A percentile compares a stretch with the other conserved stretches of the same genome.
Evolutionary conservation across 2,888 invertebrate species (phyloP).

Genomic region (Gryllus longicercus): DNA sequence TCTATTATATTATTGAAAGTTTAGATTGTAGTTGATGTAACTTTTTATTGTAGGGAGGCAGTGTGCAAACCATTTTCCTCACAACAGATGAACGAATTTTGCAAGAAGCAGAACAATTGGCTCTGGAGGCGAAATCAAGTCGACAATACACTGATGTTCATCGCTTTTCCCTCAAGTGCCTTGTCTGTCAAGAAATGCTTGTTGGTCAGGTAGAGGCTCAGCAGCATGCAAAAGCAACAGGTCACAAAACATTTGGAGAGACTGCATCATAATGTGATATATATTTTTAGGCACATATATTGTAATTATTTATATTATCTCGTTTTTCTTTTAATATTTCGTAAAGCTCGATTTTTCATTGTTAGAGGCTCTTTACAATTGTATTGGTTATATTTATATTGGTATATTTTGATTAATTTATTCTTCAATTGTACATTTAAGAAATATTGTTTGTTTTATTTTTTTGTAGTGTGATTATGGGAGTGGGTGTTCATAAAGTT

Average conservation of each 20-base stretch:
- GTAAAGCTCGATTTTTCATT: neutral
- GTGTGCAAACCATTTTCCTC: conserved; percentile 76
- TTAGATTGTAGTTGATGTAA: conserved; percentile 55
- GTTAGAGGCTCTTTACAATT: neutral
- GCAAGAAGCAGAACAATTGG: conserved; percentile 77
- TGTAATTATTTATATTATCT: neutral
- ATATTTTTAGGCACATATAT: neutral
- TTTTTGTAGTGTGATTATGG: too few species aligned
- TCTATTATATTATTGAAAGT: too few species aligned
- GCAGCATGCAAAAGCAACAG: conserved; percentile 78
- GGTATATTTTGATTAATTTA: neutral
- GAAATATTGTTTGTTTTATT: too few species aligned
- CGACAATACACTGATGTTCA: conserved; percentile 87
- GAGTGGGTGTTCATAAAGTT: too few species aligned
- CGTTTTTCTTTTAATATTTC: too few species aligned
- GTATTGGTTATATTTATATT: neutral
- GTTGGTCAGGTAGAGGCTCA: conserved; percentile 80
- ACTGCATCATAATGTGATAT: conserved; percentile 24
- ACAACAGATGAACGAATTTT: conserved; percentile 68
- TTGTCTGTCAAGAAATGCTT: conserved; percentile 71
- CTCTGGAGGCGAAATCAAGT: conserved; percentile 81
- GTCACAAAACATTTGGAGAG: conserved; percentile 77
- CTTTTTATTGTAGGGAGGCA: conserved; percentile 60
- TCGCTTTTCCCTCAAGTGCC: conserved; percentile 80
- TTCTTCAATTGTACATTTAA: too few species aligned